A percentile compares a stretch with the other conserved stretches of the same genome.
Conservation (phyloP, 2,888 invertebrate species). For the Belgica antarctica region DNA sequence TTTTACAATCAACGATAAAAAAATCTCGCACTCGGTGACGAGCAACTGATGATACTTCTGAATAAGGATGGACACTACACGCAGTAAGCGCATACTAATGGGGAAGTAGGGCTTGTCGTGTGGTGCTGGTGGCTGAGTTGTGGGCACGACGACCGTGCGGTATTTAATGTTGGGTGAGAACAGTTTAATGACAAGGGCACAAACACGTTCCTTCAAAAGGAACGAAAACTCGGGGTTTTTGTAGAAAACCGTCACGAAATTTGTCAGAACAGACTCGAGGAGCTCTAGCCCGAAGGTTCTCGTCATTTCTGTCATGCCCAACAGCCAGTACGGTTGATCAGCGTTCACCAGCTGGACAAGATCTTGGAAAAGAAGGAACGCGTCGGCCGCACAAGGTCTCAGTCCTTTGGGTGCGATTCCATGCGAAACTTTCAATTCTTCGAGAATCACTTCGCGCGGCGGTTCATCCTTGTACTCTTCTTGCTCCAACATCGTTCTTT, state of each 20-base stretch:
- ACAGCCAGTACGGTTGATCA: constrained; percentile 92
- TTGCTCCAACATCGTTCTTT: constrained; percentile 74
- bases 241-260: constrained; percentile 80
- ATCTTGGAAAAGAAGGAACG: constrained; percentile 93
- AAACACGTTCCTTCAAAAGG: constrained; percentile 92
- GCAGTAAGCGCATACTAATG: constrained; percentile 88
- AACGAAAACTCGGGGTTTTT: constrained; percentile 95
- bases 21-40: constrained; percentile 98
- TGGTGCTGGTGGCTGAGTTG: constrained; percentile 63
- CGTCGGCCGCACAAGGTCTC: constrained; percentile 86
- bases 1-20: constrained; percentile 92
- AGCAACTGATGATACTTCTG: constrained; percentile 88
- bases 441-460: constrained; percentile 64
- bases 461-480: constrained; percentile 49
- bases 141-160: constrained; percentile 61
- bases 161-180: constrained; percentile 99
- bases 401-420: constrained; percentile 78
- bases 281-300: constrained; percentile 94
- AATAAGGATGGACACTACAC: constrained; percentile 89
- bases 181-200: constrained; percentile 95
- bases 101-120: constrained; percentile 94
- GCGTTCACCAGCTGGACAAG: constrained; percentile 94
- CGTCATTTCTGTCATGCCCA: constrained; percentile 95
- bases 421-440: constrained; percentile 74
- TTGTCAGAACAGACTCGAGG: constrained; percentile 86